These are phyloP conservation scores for Didymodactylos carnosus DNA, from an alignment of 2,888 invertebrate genomes.

Conservation along the genomic window DNA sequence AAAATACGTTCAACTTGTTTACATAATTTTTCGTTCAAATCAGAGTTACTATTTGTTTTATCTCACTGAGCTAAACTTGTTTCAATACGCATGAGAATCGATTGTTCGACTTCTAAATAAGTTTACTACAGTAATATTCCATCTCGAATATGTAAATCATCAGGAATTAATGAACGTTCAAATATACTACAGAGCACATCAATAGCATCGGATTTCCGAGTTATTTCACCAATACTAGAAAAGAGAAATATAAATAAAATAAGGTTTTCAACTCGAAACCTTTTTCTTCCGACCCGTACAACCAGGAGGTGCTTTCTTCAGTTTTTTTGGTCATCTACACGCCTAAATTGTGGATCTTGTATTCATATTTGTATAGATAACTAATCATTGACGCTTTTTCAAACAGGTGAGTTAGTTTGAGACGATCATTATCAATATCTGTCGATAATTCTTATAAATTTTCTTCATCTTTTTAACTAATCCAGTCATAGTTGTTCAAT, in stretches of 20 bases:
- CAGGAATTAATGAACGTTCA: conserved; percentile 48
- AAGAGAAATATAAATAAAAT: too few relatives aligned
- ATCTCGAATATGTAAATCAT: conserved; percentile 52
- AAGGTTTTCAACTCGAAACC: too few relatives aligned
- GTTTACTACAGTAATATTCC: conserved; percentile 62
- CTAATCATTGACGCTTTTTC: conserved; percentile 51
- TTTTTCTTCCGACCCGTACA: too few relatives aligned
- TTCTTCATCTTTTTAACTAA: conserved; percentile 49
- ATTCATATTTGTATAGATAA: conserved; percentile 47
- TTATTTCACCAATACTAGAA: too few relatives aligned
- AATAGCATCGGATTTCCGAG: conserved; percentile 33
- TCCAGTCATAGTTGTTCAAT: conserved; percentile 57
- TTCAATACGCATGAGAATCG: conserved; percentile 23
- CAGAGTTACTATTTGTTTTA: neutral
- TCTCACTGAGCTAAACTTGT: conserved; percentile 22
- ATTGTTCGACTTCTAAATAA: conserved; percentile 52
- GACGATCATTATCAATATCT: conserved; percentile 37
- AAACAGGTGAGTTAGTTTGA: conserved; percentile 45
- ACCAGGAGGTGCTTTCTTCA: too few relatives aligned
- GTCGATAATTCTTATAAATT: conserved; percentile 40
- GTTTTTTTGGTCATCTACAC: too few relatives aligned
- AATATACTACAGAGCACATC: conserved; percentile 40
- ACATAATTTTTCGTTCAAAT: neutral
- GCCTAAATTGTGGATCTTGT: conserved; percentile 46
- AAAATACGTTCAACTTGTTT: neutral